phyloP scores from a whole-genome alignment of 2,888 invertebrate species.

The Blastobasis adustella region DNA sequence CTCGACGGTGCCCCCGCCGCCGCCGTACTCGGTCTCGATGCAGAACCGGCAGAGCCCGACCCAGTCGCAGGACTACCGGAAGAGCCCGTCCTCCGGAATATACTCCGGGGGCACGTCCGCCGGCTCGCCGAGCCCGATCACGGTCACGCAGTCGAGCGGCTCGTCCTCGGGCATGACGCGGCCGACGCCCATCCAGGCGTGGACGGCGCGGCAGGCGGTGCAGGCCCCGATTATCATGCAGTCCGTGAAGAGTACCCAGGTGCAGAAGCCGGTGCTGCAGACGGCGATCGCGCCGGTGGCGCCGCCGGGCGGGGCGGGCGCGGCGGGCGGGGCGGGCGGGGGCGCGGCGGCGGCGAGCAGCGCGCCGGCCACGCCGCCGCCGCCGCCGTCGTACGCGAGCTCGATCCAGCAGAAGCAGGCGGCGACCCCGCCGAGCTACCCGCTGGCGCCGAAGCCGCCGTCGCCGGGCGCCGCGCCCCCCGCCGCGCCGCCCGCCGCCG shows the following conservation, averaged over 20 bases:
- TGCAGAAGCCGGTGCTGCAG: slow-evolving; percentile 95
- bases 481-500: slow-evolving; percentile 46
- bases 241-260: slow-evolving; percentile 95
- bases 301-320: slow-evolving; percentile 73
- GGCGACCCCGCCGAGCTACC: slow-evolving; percentile 64
- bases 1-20: slow-evolving; percentile 81
- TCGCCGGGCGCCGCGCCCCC: slow-evolving; percentile 70
- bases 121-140: slow-evolving; percentile 88
- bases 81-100: slow-evolving; percentile 90
- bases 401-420: slow-evolving; percentile 85
- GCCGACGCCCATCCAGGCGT: slow-evolving; percentile 88
- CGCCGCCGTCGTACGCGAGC: slow-evolving; percentile 88
- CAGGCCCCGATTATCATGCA: slow-evolving; percentile 98
- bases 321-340: slow-evolving; percentile 83
- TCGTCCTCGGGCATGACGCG: slow-evolving; percentile 80
- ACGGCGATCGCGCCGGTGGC: slow-evolving; percentile 95
- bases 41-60: slow-evolving; percentile 92
- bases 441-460: slow-evolving; percentile 67
- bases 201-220: slow-evolving; percentile 90
- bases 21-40: slow-evolving; percentile 89
- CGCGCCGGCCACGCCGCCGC: slow-evolving; percentile 72
- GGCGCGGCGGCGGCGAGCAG: slow-evolving; percentile 64
- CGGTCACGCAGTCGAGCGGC: slow-evolving; percentile 78
- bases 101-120: slow-evolving; percentile 89
- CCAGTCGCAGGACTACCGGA: slow-evolving; percentile 86